phyloP scores from a whole-genome alignment of 1,140 invertebrate species.

The Yoshiicerus persimilis region DNA sequence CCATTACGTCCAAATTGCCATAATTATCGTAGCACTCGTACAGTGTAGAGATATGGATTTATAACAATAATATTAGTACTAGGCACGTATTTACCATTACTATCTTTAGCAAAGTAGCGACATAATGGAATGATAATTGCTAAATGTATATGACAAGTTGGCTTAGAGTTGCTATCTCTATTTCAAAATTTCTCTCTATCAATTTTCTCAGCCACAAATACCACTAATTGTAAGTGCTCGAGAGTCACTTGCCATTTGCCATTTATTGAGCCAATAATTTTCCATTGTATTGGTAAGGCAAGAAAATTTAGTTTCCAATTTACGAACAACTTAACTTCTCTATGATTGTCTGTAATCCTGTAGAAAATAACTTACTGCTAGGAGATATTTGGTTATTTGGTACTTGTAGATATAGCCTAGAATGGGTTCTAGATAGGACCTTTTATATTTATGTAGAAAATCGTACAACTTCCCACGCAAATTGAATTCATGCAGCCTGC shows the following conservation, averaged over 20 bases:
- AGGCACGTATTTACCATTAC: background rate
- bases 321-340: background rate
- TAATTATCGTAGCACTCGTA: no score
- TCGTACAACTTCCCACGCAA: background rate
- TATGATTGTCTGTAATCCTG: background rate
- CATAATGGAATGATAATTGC: background rate
- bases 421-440: no score
- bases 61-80: no score
- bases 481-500: background rate
- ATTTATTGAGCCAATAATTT: constrained; percentile 1
- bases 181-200: background rate
- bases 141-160: background rate
- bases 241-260: background rate
- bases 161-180: background rate
- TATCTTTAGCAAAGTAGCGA: background rate
- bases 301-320: constrained; percentile 5
- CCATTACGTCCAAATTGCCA: no score
- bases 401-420: background rate
- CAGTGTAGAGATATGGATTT: no score
- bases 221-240: background rate
- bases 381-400: background rate
- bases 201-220: background rate
- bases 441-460: background rate
- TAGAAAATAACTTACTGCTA: background rate
- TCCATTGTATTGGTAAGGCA: background rate